These are phyloP conservation scores for Tanypteryx hageni DNA, from an alignment of 2,888 invertebrate genomes.

Conservation along the genomic window DNA sequence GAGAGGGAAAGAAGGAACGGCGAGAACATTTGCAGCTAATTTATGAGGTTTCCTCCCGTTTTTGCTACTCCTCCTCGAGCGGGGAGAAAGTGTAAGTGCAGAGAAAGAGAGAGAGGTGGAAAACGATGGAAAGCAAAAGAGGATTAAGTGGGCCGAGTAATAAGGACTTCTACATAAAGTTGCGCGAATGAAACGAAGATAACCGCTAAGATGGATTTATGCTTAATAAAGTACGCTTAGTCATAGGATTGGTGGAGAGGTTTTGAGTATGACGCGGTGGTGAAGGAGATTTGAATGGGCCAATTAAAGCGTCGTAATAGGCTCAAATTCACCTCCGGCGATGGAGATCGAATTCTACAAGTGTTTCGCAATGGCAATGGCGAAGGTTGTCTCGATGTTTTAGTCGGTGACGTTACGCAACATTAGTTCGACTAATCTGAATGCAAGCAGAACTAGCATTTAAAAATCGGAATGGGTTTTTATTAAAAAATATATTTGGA, in stretches of 20 bases:
- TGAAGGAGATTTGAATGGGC: background rate
- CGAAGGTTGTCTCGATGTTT: background rate
- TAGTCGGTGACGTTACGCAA: background rate
- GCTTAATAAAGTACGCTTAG: background rate
- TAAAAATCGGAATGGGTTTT: too few relatives aligned
- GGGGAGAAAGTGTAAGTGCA: background rate
- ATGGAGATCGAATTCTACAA: background rate
- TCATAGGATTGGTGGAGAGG: background rate
- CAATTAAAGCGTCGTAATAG: background rate
- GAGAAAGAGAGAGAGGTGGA: background rate
- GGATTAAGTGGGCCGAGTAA: background rate
- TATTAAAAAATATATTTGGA: too few relatives aligned
- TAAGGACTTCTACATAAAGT: background rate
- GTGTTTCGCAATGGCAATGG: background rate
- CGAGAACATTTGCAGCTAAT: conserved; percentile 42
- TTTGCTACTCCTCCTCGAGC: background rate
- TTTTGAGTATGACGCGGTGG: background rate
- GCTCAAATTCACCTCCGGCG: background rate
- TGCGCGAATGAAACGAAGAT: background rate
- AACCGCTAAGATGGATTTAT: background rate
- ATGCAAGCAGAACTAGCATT: too few relatives aligned
- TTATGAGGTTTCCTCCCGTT: conserved; percentile 46
- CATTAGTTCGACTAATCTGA: background rate
- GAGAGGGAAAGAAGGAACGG: background rate
- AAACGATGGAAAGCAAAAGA: background rate